Evolutionary conservation across 2,113 vertebrate species (phyloP).

Genomic region (Sceloporus tristichus): DNA sequence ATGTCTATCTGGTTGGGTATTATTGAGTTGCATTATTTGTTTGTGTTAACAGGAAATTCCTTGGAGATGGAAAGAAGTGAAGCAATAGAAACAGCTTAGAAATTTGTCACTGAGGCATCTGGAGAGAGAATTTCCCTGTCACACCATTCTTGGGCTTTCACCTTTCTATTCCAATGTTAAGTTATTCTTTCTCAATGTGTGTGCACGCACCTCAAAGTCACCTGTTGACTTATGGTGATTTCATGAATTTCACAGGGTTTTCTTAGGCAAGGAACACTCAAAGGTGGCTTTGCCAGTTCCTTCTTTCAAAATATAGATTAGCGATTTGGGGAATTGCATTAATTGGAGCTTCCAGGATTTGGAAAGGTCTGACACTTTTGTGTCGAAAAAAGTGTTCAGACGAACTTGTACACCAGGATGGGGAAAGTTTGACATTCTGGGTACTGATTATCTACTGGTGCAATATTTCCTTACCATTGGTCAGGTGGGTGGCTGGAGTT

Average conservation of each 20-base stretch:
- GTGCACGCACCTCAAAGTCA: too few relatives aligned
- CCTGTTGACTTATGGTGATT: too few relatives aligned
- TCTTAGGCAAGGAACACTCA: too few relatives aligned
- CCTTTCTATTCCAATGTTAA: neutral
- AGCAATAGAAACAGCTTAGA: constrained; percentile 46
- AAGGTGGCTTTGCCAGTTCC: too few relatives aligned
- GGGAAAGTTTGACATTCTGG: too few relatives aligned
- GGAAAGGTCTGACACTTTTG: too few relatives aligned
- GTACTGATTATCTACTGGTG: too few relatives aligned
- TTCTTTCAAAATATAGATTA: neutral
- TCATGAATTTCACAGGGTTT: too few relatives aligned
- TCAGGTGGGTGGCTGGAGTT: too few relatives aligned
- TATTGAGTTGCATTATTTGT: constrained; percentile 82
- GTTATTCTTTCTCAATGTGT: neutral
- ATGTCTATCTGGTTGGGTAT: constrained; percentile 78
- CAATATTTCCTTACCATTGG: too few relatives aligned
- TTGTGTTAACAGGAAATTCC: constrained; percentile 73
- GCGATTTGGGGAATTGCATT: neutral
- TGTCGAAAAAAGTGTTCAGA: too few relatives aligned
- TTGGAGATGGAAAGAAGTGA: constrained; percentile 72
- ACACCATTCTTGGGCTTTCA: neutral
- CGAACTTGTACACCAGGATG: too few relatives aligned
- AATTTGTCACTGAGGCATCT: constrained; percentile 34
- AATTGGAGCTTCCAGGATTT: neutral
- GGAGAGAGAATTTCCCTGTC: neutral